Evolutionary conservation across 2,113 vertebrate genomes (phyloP), one percentile per base, ranked within the genome.

Genomic region (Lonchura striata): DNA sequence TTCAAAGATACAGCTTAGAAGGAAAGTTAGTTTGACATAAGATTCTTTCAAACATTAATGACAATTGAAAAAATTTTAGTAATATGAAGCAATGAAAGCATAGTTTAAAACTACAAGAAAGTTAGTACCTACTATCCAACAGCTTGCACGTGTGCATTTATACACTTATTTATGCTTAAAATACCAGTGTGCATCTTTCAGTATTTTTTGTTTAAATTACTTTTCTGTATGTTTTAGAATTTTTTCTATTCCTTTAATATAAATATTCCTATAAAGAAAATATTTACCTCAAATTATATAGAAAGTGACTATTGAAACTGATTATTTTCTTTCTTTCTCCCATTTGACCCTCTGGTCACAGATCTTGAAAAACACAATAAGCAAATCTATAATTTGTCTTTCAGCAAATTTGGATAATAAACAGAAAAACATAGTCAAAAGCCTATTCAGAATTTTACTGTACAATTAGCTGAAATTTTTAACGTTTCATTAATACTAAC

Each of bases 251-350:
- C 77, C 37, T 88, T 60, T 35, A 94, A 68, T 89, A 95, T 72
- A 97, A 92, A 94, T 91, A 96, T 72, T 85, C 19, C 59, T 82
- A 70, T 74, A 92, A 94, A 94, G 88, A 86, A 94, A 92, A 61
- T 79, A 87, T 77, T 94, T 90, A 72, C 66, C 24, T 77, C 79
- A 82, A 86, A 77, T 70, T 61, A 82, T 79, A 85, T 91, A 94
- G 70, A 95, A 97, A 89, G 88, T 42, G 0, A 53, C 18, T 88
- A 56, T 35, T 91, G 69, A 90, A 96, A 87, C 6, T 6, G 33
- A 90, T 61, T 7, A 16, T 19, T n/a, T 60, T 82, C 23, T 79
- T 69, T 60, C 46, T 49, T 54, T 5, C 14, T 33, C 16, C 30
- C 25, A 11, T 76, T 82, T 4, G 1, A 92, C 27, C 10, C 42